Base-by-base conservation (phyloP, 1,140 invertebrate genomes). In the Gonioctena quinquepunctata region DNA sequence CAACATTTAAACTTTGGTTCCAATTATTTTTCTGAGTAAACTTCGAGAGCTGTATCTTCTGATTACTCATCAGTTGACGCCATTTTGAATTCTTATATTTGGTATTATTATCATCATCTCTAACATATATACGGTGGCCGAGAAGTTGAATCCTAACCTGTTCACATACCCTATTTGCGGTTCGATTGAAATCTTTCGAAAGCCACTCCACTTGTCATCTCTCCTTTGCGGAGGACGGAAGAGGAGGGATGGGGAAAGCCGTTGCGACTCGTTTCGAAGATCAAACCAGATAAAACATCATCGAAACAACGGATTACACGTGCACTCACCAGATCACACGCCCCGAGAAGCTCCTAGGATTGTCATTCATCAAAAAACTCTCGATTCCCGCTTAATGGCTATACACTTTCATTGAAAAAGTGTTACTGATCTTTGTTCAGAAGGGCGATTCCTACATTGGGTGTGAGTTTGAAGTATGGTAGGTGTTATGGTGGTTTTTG, bases 121-220 rank as follows among this genome's bases (percentile, higher is more conserved):
- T n/a, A n/a, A n/a, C n/a, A n/a, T n/a, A n/a, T n/a, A n/a, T n/a
- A n/a, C n/a, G n/a, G n/a, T n/a, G n/a, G n/a, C n/a, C n/a, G n/a
- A n/a, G n/a, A n/a, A n/a, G 68, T 61, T 68, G 70, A 52, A 62
- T 66, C 57, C 19, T 69, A 72, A n/a, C 69, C 68, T 48, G 66
- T 27, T 54, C 66, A 69, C 69, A 52, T 27, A 16, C 28, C 28
- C 23, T 76, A 71, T 76, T 76, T 76, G 74, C 72, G 69, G 69
- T 76, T 76, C 74, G 72, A 73, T 76, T 76, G 74, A 76, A 76
- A 76, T 76, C 71, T 61, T 76, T 69, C 63, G 71, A 76, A 74
- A 76, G 69, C 74, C 64, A 76, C 74, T 76, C 74, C 60, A 74
- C 72, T 76, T 76, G 72, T 73, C 72, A 76, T 71, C 69, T 42